Evolutionary conservation across 2,888 invertebrate genomes (phyloP), one percentile per base, ranked within the genome.

Genomic region (Bugula neritina): DNA sequence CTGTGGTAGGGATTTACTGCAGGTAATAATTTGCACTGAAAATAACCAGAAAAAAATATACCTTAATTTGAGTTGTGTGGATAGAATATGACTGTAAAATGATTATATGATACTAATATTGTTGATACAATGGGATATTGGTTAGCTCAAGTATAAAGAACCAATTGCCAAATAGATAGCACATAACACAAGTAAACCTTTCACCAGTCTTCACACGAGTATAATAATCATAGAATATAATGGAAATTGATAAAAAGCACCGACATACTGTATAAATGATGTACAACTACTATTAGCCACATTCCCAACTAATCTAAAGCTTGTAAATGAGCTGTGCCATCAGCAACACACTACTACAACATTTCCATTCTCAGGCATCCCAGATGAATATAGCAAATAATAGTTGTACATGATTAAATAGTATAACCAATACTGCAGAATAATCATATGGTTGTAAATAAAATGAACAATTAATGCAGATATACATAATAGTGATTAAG

Each of bases 1-100:
- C 63, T 63, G 63, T 63, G 63, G 63, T 63, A 63, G 63, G 63
- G 63, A 63, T 63, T 63, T 63, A 27, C 63, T 63, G 63, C 63
- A 63, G 63, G 21, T 63, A 63, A 63, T 63, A 63, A 63, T 63
- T 63, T 63, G 63, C 63, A 63, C 63, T 63, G 13, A 63, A 43
- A 43, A 63, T 21, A 63, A 27, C 63, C 63, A 63, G 63, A 63
- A 63, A 63, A 57, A 57, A 25, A 55, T 55, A 63, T 63, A 63
- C 63, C 25, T 13, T 63, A 63, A 63, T 63, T 63, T 63, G 63
- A 63, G 63, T 63, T 27, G 63, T 63, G 21, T 63, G 63, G 63
- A 63, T 63, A 63, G 63, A 63, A 63, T 63, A 63, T 31, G 31
- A 63, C 63, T 63, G 63, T 63, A 63, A 25, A 63, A 63, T 63